Evolutionary conservation across 37 sponge, comb jelly and placozoan genomes (phyloP).

Genomic region (Halichondria panicea): DNA sequence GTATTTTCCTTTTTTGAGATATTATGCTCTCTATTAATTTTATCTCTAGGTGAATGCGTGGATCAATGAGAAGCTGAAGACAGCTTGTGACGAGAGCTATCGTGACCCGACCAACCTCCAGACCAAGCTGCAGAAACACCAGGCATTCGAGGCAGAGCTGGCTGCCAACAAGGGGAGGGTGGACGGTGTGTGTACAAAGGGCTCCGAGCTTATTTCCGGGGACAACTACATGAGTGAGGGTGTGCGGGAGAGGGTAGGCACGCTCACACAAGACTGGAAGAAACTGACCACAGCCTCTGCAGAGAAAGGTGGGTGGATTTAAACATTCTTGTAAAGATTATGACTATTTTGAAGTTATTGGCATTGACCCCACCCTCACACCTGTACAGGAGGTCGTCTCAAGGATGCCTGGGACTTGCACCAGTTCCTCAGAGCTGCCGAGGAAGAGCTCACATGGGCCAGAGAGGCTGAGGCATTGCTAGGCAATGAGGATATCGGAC

Average conservation of each 20-base stretch:
- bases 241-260: conserved; percentile 42
- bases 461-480: conserved; percentile 80
- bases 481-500: conserved; percentile 79
- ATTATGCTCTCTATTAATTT: too few species aligned
- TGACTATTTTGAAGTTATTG: background rate
- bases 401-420: conserved; percentile 65
- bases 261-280: conserved; percentile 70
- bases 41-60: conserved; percentile 56
- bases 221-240: conserved; percentile 62
- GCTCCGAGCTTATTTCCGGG: conserved; percentile 52
- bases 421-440: conserved; percentile 68
- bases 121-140: conserved; percentile 92
- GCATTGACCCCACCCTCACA: background rate
- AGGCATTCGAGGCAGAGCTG: conserved; percentile 91
- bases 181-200: conserved; percentile 63
- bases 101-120: conserved; percentile 85
- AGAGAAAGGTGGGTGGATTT: conserved; percentile 58
- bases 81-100: conserved; percentile 84
- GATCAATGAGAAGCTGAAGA: conserved; percentile 87
- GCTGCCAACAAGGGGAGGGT: conserved; percentile 81
- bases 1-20: too few species aligned
- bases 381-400: conserved; percentile 40
- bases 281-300: conserved; percentile 62
- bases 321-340: background rate
- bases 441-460: conserved; percentile 84